Percentiles rank a stretch among this genome's conserved stretches.
phyloP scores from a whole-genome alignment of 2,797 vertebrate genomes.

The Centropyge bicolor region DNA sequence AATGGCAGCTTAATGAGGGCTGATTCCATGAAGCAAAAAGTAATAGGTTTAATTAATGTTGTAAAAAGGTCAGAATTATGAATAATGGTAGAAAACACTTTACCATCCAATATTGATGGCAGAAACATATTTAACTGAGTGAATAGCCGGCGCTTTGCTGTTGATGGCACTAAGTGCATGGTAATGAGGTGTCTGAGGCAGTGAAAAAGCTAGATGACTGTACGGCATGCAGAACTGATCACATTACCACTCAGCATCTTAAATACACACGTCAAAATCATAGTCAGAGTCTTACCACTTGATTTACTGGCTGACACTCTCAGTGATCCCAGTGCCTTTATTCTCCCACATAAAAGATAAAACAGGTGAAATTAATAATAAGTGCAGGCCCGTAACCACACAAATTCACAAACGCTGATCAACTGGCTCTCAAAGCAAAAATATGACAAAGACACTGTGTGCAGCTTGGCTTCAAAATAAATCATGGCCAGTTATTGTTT shows the following conservation, averaged over 20 bases:
- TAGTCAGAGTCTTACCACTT: not conserved
- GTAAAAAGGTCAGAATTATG: slow-evolving; percentile 8
- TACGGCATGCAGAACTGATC: not conserved
- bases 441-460: not conserved
- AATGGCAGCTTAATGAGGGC: not conserved
- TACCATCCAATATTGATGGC: not conserved
- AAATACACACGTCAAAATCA: slow-evolving; percentile 3
- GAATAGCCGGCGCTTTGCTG: not conserved
- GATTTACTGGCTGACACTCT: not conserved
- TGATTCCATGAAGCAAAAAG: not conserved
- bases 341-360: slow-evolving; percentile 8
- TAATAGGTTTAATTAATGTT: slow-evolving; percentile 7
- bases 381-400: not conserved
- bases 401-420: not conserved
- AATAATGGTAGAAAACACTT: slow-evolving; percentile 15
- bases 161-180: not conserved
- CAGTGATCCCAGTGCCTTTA: not conserved
- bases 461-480: not conserved
- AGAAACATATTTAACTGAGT: not conserved
- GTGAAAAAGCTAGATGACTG: not conserved
- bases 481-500: not conserved
- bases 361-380: slow-evolving; percentile 1
- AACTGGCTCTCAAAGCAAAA: not conserved
- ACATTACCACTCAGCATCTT: not conserved
- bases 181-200: slow-evolving; percentile 7